Evolutionary conservation across 2,113 vertebrate species (phyloP).

Genomic region (Tylochromis polylepis): DNA sequence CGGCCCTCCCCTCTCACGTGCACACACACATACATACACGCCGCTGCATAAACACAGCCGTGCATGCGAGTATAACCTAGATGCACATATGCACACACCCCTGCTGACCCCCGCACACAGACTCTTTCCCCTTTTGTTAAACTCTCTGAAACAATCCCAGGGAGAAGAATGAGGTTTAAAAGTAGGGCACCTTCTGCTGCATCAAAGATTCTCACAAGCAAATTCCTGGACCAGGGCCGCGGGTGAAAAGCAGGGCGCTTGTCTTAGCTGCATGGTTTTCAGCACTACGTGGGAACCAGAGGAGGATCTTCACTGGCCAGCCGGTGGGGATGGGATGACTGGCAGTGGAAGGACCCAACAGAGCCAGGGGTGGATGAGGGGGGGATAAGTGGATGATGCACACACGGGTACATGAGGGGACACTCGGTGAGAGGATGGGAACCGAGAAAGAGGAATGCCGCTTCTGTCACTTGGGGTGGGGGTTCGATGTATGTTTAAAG

Average conservation of each 20-base stretch:
- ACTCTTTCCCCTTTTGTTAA: slow-evolving; percentile 56
- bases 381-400: neutral
- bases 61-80: slow-evolving; percentile 31
- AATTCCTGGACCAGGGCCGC: slow-evolving; percentile 64
- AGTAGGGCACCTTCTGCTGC: slow-evolving; percentile 76
- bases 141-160: slow-evolving; percentile 59
- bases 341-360: neutral
- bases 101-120: slow-evolving; percentile 61
- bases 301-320: slow-evolving; percentile 18
- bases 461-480: slow-evolving; percentile 13
- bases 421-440: neutral
- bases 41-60: slow-evolving; percentile 13
- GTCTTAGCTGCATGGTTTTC: slow-evolving; percentile 24
- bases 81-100: slow-evolving; percentile 56
- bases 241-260: slow-evolving; percentile 42
- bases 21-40: slow-evolving; percentile 37
- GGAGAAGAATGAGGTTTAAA: slow-evolving; percentile 70
- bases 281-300: slow-evolving; percentile 54
- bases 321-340: neutral
- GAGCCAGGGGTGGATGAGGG: neutral
- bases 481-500: slow-evolving; percentile 51
- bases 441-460: neutral
- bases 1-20: slow-evolving; percentile 64
- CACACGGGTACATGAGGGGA: neutral
- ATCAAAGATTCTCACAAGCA: slow-evolving; percentile 59